Conservation (phyloP, 2,888 invertebrate species). For the Melipona beecheii region DNA sequence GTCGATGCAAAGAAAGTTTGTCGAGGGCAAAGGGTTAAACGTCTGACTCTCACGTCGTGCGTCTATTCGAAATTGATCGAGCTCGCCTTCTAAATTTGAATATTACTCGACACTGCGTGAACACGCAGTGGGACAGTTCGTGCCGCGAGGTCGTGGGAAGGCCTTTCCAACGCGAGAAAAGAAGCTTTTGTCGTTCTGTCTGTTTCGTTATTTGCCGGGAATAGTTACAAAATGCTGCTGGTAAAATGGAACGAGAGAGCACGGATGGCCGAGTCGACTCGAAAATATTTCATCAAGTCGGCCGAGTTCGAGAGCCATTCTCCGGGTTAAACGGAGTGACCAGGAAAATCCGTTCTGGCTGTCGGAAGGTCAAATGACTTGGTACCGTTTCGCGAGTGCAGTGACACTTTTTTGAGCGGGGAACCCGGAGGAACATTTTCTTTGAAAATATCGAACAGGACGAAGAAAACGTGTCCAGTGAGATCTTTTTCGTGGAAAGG, state of each 20-base stretch:
- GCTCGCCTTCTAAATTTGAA: neutral
- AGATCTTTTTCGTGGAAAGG: neutral
- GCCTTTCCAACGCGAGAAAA: neutral
- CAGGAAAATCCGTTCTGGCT: constrained; percentile 39
- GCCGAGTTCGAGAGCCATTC: constrained; percentile 49
- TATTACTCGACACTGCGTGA: neutral
- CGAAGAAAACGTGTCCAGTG: neutral
- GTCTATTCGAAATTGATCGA: too few species aligned
- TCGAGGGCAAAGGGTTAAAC: too few species aligned
- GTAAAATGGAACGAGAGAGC: neutral
- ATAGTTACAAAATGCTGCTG: constrained; percentile 30
- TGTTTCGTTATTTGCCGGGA: neutral
- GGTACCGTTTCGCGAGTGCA: constrained; percentile 23
- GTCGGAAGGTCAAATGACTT: constrained; percentile 45
- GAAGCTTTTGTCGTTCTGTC: constrained; percentile 29
- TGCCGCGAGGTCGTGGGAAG: constrained; percentile 37
- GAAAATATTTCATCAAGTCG: constrained; percentile 72
- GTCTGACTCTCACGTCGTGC: too few species aligned
- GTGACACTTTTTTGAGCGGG: constrained; percentile 30
- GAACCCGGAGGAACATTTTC: constrained; percentile 27
- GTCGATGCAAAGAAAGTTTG: too few species aligned
- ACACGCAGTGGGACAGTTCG: neutral
- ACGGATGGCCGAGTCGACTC: constrained; percentile 27
- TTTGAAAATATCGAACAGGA: neutral
- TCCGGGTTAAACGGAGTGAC: constrained; percentile 59